Conservation (phyloP, 2,113 vertebrate genomes). For the Campylomormyrus tamandua region DNA sequence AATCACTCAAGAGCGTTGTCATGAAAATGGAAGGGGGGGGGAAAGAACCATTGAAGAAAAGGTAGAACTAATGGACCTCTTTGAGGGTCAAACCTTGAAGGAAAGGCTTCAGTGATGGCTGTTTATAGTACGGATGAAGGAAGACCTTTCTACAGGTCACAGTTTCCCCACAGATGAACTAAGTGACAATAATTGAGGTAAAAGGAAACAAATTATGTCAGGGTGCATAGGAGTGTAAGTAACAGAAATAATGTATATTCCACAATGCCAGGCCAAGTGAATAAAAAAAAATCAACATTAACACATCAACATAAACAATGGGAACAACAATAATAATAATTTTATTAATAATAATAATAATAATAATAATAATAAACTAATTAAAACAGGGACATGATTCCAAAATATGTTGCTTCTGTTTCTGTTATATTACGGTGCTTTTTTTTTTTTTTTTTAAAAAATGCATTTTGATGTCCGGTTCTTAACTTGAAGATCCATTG, state of each 20-base stretch:
- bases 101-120: not conserved
- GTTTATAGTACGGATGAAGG: slow-evolving; percentile 29
- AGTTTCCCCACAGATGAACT: slow-evolving; percentile 57
- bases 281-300: slow-evolving; percentile 15
- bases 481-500: not conserved
- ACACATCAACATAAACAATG: not conserved
- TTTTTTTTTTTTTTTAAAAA: not conserved
- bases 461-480: not conserved
- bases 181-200: slow-evolving; percentile 67
- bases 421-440: not conserved
- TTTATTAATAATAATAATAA: no score
- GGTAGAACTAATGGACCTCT: not conserved
- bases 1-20: not conserved
- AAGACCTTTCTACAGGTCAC: slow-evolving; percentile 48
- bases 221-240: slow-evolving; percentile 53
- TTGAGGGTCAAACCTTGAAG: not conserved
- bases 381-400: not conserved
- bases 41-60: not conserved
- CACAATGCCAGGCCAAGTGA: slow-evolving; percentile 56
- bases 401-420: not conserved
- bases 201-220: slow-evolving; percentile 60
- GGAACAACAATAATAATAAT: not conserved
- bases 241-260: slow-evolving; percentile 55
- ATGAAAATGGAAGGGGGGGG: not conserved
- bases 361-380: not conserved